Evolutionary conservation across 2,888 invertebrate species (phyloP), one percentile per base, ranked within the genome.

Genomic region (Malacosoma neustria): DNA sequence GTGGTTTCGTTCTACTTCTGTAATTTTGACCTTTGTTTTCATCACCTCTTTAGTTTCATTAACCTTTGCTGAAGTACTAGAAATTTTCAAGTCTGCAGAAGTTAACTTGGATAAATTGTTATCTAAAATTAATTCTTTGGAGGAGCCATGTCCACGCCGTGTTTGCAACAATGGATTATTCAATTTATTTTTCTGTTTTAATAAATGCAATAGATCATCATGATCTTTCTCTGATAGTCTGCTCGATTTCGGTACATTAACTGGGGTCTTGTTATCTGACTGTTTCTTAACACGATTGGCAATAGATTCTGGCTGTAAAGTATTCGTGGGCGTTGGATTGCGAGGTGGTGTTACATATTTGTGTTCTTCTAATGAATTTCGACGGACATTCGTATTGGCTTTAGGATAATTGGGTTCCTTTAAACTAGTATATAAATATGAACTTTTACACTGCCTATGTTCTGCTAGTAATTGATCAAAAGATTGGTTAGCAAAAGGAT

Each of bases 161-260:
- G 2, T 22, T 22, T 7, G 22, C 9, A 22, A 22, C 22, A 22
- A 22, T 1, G 22, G 22, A 22, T 9, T 34, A 43, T 65, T 65
- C 30, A 69, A 48, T 48, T 62, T 66, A 39, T 49, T 68, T 46
- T 75, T 60, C 39, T 79, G 79, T 37, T 64, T 56, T 34, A 77
- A 44, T 36, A 82, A 54, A 14, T 51, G 46, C 13, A 70, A 11
- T 32, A 82, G 40, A 33, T 82, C 77, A 33, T 63, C 54, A 42
- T 74, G 72, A 43, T 80, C 79, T 33, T 57, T 66, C 39, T 76
- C 71, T 6, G 67, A 59, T 29, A 75, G 42, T 4, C 14, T 14
- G 11, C 22, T 22, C 7, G 22, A 22, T 7, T 22, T 22, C 22
- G 9, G 22, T 22, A 9, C 6, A 22, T 22, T 22, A 9, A 22